Evolutionary conservation across 2,797 vertebrate species (phyloP).

Genomic region (Pangasius larnaudii): DNA sequence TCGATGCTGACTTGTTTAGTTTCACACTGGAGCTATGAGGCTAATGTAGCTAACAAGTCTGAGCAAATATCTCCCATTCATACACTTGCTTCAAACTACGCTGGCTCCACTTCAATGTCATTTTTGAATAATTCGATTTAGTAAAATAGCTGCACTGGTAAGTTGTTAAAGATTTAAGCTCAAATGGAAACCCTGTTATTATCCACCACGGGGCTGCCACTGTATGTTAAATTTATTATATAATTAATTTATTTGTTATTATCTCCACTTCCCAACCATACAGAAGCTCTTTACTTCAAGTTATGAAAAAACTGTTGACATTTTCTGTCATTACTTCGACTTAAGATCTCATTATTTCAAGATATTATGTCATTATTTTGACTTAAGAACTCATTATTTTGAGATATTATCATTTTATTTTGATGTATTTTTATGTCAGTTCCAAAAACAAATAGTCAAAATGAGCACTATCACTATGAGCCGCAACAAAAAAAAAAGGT

Average conservation of each 20-base stretch:
- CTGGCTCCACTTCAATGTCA: neutral
- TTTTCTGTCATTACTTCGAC: neutral
- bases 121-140: neutral
- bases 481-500: no score
- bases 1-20: neutral
- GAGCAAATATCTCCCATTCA: neutral
- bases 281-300: neutral
- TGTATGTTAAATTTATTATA: neutral
- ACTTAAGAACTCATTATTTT: neutral
- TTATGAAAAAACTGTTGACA: neutral
- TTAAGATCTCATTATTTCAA: neutral
- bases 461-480: neutral
- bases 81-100: neutral
- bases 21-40: neutral
- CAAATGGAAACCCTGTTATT: neutral
- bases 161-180: neutral
- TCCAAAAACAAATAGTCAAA: neutral
- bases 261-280: neutral
- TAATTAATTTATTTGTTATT: neutral
- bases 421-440: neutral
- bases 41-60: neutral
- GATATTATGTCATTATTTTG: neutral
- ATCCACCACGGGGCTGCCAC: neutral
- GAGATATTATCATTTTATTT: neutral
- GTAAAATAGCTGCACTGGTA: neutral